These are phyloP conservation scores for Myzus persicae DNA, from an alignment of 1,140 invertebrate genomes.

Conservation along the genomic window DNA sequence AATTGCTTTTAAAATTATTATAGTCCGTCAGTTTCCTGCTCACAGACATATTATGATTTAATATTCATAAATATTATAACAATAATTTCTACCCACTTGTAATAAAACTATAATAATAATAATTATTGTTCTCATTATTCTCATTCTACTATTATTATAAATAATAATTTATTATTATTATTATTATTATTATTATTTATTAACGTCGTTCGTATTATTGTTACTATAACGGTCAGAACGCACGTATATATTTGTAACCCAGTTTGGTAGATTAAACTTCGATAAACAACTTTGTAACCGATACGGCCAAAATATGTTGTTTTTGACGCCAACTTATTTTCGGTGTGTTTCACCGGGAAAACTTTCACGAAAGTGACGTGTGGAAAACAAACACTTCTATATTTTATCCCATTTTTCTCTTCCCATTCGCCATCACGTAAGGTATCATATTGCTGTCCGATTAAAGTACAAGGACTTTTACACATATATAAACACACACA, in stretches of 20 bases:
- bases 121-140: neutral
- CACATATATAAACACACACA: no score
- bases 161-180: no score
- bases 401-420: neutral
- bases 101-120: neutral
- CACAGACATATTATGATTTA: neutral
- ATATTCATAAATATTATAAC: neutral
- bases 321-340: conserved; percentile 19
- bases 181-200: no score
- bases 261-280: conserved; percentile 25
- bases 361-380: conserved; percentile 12
- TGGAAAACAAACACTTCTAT: neutral
- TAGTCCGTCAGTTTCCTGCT: neutral
- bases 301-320: conserved; percentile 10
- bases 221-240: neutral
- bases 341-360: neutral
- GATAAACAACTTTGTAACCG: conserved; percentile 26
- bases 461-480: neutral
- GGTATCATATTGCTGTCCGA: conserved; percentile 14
- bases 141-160: no score
- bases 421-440: neutral
- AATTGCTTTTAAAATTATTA: neutral
- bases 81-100: neutral
- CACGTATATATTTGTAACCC: neutral
- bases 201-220: neutral